Evolutionary conservation across 2,113 vertebrate species (phyloP), one percentile per base, ranked within the genome.

Genomic region (Coryphaenoides rupestris): DNA sequence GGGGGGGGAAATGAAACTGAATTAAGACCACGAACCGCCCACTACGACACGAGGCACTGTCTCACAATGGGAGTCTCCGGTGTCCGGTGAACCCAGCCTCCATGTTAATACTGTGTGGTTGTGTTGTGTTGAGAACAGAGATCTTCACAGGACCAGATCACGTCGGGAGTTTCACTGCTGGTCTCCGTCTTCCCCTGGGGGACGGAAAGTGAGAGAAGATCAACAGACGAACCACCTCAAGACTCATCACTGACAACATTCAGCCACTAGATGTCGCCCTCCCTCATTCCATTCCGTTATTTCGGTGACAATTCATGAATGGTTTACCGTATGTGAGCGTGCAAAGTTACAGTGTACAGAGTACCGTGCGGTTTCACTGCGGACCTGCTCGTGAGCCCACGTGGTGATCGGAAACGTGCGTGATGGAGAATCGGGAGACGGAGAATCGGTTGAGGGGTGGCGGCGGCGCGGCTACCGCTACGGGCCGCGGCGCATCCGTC

Each of bases 351-450:
- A n/a, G n/a, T n/a, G n/a, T n/a, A n/a, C n/a, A 3, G 47, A 50
- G 17, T 17, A 13, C 1, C 15, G 47, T 50, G 5, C 16, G 15
- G 47, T n/a, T 50, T 17, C 2, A 50, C 5, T 68, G 68, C 87
- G 64, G 75, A 97, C 96, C 94, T 94, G 88, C 88, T 77, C 78
- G 67, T 46, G 91, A 79, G 62, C 85, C 82, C 26, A 90, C 66
- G 49, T 94, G 92, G 0, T 91, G 77, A 85, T 98, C 95, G 0
- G 92, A 93, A 77, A 99, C 94, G 0, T 99, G 94, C 23, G 96
- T 96, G 84, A 98, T 98, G 64, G 95, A 98, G 89, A 99, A 99
- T 58, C 96, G 92, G 52, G 96, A 98, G 19, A 91, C 90, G 0
- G 94, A 91, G 52, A 95, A 91, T 0, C 95, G 93, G 0, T 94